phyloP scores from a whole-genome alignment of 2,113 vertebrate species.

The Calonectris borealis region DNA sequence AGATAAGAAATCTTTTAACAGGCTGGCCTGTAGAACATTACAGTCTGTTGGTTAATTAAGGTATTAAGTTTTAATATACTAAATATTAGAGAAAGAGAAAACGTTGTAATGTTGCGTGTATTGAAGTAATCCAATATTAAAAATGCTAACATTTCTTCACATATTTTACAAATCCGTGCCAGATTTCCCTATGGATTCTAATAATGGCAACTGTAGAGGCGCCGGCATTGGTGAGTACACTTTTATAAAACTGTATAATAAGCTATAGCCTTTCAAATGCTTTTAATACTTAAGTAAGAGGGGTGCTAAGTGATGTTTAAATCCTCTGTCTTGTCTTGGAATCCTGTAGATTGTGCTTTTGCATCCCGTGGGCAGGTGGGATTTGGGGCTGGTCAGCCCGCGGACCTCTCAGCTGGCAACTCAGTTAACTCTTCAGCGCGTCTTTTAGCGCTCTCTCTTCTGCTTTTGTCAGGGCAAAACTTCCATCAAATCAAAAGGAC shows the following conservation, averaged over 20 bases:
- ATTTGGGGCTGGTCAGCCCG: background rate
- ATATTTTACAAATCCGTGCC: conserved; percentile 73
- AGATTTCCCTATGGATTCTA: conserved; percentile 92
- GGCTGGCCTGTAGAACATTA: background rate
- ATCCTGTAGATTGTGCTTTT: background rate
- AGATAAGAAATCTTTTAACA: background rate
- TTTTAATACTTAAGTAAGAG: background rate
- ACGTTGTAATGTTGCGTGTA: background rate
- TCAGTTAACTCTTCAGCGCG: background rate
- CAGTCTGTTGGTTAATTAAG: background rate
- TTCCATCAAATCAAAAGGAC: background rate
- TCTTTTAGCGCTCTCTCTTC: background rate
- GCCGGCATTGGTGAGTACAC: conserved; percentile 77
- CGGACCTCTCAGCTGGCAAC: background rate
- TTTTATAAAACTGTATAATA: background rate
- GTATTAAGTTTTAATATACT: background rate
- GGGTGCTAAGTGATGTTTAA: background rate
- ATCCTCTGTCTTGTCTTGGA: background rate
- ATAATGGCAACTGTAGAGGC: conserved; percentile 88
- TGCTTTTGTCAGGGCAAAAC: background rate
- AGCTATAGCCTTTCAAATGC: background rate
- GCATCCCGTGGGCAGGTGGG: background rate
- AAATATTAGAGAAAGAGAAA: background rate
- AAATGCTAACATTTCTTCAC: conserved; percentile 42
- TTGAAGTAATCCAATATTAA: background rate